phyloP scores from a whole-genome alignment of 2,113 vertebrate species.

The Dipodomys spectabilis region DNA sequence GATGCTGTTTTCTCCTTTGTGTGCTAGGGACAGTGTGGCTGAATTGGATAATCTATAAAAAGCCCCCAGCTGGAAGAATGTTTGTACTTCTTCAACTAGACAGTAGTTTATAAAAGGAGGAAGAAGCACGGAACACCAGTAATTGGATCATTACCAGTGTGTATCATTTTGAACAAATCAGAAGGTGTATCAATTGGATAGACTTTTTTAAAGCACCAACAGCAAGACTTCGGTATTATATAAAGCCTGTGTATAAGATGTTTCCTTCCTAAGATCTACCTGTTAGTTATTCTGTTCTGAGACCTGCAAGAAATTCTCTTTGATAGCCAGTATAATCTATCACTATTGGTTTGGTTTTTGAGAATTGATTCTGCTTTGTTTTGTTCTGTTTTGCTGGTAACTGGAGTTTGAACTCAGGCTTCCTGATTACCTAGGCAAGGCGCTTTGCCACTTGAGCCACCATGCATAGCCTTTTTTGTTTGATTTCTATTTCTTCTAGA shows the following conservation, averaged over 20 bases:
- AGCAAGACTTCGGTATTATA: background rate
- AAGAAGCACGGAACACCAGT: background rate
- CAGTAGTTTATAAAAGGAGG: background rate
- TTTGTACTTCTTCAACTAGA: background rate
- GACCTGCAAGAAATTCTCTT: background rate
- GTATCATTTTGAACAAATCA: background rate
- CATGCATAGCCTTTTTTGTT: too few species aligned
- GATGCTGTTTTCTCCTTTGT: background rate
- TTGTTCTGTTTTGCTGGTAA: too few species aligned
- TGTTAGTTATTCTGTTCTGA: background rate
- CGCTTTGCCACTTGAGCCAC: too few species aligned
- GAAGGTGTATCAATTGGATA: background rate
- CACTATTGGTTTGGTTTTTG: background rate
- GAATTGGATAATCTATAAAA: background rate
- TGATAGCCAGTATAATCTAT: background rate
- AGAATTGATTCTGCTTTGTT: background rate
- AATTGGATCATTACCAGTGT: slow-evolving; percentile 1
- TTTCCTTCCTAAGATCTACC: background rate
- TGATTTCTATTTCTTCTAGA: too few species aligned
- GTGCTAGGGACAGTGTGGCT: background rate
- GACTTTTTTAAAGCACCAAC: background rate
- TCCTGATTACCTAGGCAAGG: too few species aligned
- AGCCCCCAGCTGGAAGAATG: background rate
- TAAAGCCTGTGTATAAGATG: background rate
- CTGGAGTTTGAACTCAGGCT: too few species aligned